Percentiles rank a stretch among this genome's conserved stretches.
These are phyloP conservation scores for Ginglymostoma cirratum DNA, from an alignment of 2,113 vertebrate genomes.

Conservation along the genomic window DNA sequence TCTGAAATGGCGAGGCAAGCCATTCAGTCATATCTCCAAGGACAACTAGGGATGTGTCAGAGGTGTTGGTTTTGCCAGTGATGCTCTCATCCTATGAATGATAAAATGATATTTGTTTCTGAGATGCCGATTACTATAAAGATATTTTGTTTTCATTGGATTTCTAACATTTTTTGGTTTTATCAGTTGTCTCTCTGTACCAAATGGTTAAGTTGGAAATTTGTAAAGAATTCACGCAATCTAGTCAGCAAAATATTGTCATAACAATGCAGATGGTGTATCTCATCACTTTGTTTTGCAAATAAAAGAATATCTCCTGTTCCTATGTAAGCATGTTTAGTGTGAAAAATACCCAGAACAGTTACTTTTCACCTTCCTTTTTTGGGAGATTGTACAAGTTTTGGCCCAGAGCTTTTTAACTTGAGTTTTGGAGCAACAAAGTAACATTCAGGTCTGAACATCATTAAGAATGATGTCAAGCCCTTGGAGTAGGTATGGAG, in stretches of 20 bases:
- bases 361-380: not conserved
- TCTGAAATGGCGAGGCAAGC: no score
- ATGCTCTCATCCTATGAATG: not conserved
- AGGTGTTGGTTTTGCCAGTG: not conserved
- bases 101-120: not conserved
- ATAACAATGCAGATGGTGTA: not conserved
- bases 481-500: no score
- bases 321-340: not conserved
- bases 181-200: not conserved
- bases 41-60: not conserved
- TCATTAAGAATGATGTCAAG: no score
- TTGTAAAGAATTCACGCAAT: not conserved
- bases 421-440: not conserved
- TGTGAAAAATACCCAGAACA: not conserved
- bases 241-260: not conserved
- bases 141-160: not conserved
- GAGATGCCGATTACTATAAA: not conserved
- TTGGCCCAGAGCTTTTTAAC: not conserved
- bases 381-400: not conserved
- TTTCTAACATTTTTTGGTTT: not conserved
- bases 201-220: no score
- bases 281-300: not conserved
- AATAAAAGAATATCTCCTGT: not conserved
- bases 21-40: no score
- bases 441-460: not conserved